Percentiles rank a stretch among this genome's conserved stretches.
These are phyloP conservation scores for Acanthornis magna DNA, from an alignment of 2,797 vertebrate species.

Conservation along the genomic window DNA sequence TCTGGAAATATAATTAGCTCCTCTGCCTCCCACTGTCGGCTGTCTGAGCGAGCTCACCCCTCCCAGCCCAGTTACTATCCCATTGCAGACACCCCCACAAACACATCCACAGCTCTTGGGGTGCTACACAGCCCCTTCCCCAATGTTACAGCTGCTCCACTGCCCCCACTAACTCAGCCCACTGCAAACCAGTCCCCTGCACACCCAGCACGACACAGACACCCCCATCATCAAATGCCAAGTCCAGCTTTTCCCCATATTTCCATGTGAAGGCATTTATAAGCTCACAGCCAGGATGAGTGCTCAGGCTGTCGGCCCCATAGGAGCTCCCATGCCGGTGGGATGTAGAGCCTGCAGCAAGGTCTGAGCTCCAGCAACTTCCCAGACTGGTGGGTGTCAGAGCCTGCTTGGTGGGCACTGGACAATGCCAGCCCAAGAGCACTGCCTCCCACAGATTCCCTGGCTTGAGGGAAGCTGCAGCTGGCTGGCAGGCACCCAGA, in stretches of 20 bases:
- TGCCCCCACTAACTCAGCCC: neutral
- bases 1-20: neutral
- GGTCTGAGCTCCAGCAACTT: neutral
- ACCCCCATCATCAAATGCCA: neutral
- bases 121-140: neutral
- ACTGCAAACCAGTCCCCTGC: neutral
- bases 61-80: neutral
- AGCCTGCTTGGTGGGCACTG: neutral
- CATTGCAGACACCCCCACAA: neutral
- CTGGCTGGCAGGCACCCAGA: slow-evolving; percentile 23
- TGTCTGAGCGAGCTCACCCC: neutral
- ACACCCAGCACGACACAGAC: neutral
- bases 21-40: neutral
- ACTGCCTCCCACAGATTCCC: neutral
- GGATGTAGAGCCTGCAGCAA: fast-evolving
- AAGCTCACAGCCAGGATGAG: neutral
- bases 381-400: neutral
- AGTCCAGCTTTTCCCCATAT: neutral
- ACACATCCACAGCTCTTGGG: neutral
- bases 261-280: neutral
- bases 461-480: neutral
- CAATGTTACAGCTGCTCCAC: neutral
- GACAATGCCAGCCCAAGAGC: neutral
- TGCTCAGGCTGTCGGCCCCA: neutral
- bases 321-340: fast-evolving